Evolutionary conservation across 1,140 invertebrate species (phyloP).

Genomic region (Amphibalanus amphitrite): DNA sequence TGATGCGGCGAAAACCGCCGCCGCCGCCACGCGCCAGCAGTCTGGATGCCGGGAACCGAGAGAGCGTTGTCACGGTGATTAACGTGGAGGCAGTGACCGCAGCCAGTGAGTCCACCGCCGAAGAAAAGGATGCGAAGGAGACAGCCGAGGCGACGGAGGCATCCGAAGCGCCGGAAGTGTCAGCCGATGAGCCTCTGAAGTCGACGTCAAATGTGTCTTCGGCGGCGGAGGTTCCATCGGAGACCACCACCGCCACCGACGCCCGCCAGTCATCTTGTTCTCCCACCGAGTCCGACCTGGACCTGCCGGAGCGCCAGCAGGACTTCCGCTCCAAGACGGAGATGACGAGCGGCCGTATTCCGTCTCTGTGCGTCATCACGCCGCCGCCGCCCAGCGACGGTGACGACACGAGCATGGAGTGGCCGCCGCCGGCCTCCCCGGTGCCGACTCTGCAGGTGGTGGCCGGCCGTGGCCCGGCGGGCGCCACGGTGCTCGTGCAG

Average conservation of each 20-base stretch:
- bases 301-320: slow-evolving; percentile 64
- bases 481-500: too few species aligned
- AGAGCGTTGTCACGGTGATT: slow-evolving; percentile 21
- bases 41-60: slow-evolving; percentile 19
- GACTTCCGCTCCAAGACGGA: slow-evolving; percentile 66
- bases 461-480: too few species aligned
- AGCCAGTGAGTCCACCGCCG: background rate
- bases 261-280: too few species aligned
- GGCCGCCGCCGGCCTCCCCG: too few species aligned
- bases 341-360: slow-evolving; percentile 68
- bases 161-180: too few species aligned
- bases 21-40: slow-evolving; percentile 34
- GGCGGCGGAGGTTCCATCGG: too few species aligned
- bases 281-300: slow-evolving; percentile 64
- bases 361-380: slow-evolving; percentile 80
- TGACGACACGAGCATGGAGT: too few species aligned
- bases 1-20: slow-evolving; percentile 57
- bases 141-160: too few species aligned
- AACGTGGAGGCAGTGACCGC: slow-evolving; percentile 32
- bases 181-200: too few species aligned
- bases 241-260: slow-evolving; percentile 33
- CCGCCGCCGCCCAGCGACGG: slow-evolving; percentile 68
- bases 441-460: too few species aligned
- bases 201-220: too few species aligned
- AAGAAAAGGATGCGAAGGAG: too few species aligned